Base-by-base conservation (phyloP, 1,140 invertebrate genomes). In the Agrypnia vestita region DNA sequence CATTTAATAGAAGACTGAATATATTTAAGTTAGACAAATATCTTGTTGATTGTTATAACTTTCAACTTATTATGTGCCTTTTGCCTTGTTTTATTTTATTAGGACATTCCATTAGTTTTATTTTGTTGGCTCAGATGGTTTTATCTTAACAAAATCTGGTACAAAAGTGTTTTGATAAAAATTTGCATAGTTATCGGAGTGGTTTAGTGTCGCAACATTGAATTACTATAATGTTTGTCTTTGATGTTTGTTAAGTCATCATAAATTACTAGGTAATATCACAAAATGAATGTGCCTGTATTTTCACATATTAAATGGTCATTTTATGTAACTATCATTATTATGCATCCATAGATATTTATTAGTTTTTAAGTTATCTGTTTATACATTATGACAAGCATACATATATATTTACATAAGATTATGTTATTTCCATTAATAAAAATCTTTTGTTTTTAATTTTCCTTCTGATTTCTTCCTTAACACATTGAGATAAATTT, bases 51-150 rank as follows among this genome's bases (percentile, higher is more conserved):
- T 25, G 67, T 67, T 78, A 61, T 80, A 55, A 79, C 49, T 76
- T 64, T 51, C 76, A 78, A 80, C 78, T 80, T 35, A 81, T 79
- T 78, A 82, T 79, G 82, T 83, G 82, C 82, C 82, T 83, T 80
- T 80, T 56, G 62, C 64, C 72, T 78, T 76, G 78, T 80, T 80
- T 73, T 44, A 71, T 76, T 79, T 80, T 43, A 80, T 75, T 80
- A 56, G 76, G 77, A 83, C 82, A 83, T 83, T 83, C 82, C 82
- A 83, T 83, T 83, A 83, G 82, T 74, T 78, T n/a, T 83, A 83
- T 77, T 56, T 79, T 62, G 78, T 76, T 76, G 81, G 67, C 67
- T 80, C 78, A 76, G 17, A 43, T 21, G 21, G 25, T 67, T 72
- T 59, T 72, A 71, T 47, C 47, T 67, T 76, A 35, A 35, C 25